Evolutionary conservation across 2,888 invertebrate genomes (phyloP).

Genomic region (Agonum fuliginosum): DNA sequence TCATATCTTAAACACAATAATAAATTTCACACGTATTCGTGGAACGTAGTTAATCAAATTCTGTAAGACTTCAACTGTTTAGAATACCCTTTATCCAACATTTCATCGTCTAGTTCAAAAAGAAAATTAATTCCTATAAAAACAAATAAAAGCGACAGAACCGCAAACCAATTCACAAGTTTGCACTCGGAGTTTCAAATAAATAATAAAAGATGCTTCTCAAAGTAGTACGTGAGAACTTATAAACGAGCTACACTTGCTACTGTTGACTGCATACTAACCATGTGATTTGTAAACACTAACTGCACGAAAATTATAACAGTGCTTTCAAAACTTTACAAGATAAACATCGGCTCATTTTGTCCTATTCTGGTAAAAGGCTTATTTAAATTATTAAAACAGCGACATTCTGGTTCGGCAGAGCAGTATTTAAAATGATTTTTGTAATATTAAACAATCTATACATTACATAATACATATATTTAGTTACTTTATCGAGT

Average conservation of each 20-base stretch:
- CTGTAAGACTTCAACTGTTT: constrained; percentile 21
- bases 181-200: constrained; percentile 20
- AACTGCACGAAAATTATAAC: background rate
- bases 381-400: background rate
- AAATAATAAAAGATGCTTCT: constrained; percentile 19
- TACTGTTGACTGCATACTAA: constrained; percentile 36
- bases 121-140: constrained; percentile 29
- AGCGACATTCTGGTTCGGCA: background rate
- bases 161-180: constrained; percentile 42
- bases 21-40: constrained; percentile 37
- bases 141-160: constrained; percentile 19
- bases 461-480: too few species aligned
- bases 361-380: background rate
- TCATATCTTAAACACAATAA: constrained; percentile 37
- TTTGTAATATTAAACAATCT: too few species aligned
- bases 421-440: too few species aligned
- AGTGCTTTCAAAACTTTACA: background rate
- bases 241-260: constrained; percentile 29
- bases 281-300: constrained; percentile 38
- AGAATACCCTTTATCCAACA: constrained; percentile 18
- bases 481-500: too few species aligned
- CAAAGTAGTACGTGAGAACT: constrained; percentile 29
- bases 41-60: constrained; percentile 36
- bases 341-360: background rate
- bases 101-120: constrained; percentile 20